phyloP scores from a whole-genome alignment of 23 tunicate species.

The Styela plicata region DNA sequence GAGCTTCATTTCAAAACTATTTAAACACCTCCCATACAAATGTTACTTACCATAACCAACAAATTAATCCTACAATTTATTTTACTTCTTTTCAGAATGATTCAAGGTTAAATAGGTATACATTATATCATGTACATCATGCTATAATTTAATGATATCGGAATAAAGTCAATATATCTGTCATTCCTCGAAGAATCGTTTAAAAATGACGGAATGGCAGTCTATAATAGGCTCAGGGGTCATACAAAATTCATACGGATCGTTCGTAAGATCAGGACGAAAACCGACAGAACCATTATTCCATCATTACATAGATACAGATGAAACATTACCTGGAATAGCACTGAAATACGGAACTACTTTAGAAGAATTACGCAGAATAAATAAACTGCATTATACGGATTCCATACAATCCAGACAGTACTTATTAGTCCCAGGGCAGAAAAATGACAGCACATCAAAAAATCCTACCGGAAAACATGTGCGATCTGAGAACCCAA shows the following conservation, averaged over 20 bases:
- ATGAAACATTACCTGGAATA: conserved; percentile 74
- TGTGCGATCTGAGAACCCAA: background rate
- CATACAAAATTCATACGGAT: conserved; percentile 59
- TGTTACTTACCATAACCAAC: too few species aligned
- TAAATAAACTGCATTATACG: conserved; percentile 61
- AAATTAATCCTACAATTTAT: too few species aligned
- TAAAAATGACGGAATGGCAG: conserved; percentile 82
- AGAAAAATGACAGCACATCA: background rate
- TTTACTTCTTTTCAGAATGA: too few species aligned
- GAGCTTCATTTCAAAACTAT: too few species aligned
- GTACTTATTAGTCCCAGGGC: conserved; percentile 49
- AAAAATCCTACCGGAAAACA: background rate
- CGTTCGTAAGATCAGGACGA: conserved; percentile 48
- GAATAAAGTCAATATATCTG: too few species aligned
- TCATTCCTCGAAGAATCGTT: too few species aligned
- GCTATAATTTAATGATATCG: too few species aligned
- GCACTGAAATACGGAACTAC: conserved; percentile 56
- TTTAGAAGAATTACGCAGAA: conserved; percentile 64
- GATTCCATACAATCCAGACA: conserved; percentile 55
- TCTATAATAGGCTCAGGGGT: conserved; percentile 49
- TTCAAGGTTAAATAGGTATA: too few species aligned
- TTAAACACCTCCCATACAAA: too few species aligned
- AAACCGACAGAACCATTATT: conserved; percentile 33
- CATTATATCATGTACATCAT: too few species aligned
- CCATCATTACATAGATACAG: conserved; percentile 46